Base-by-base conservation (phyloP, 2,113 vertebrate genomes). In the Ochotona curzoniae region DNA sequence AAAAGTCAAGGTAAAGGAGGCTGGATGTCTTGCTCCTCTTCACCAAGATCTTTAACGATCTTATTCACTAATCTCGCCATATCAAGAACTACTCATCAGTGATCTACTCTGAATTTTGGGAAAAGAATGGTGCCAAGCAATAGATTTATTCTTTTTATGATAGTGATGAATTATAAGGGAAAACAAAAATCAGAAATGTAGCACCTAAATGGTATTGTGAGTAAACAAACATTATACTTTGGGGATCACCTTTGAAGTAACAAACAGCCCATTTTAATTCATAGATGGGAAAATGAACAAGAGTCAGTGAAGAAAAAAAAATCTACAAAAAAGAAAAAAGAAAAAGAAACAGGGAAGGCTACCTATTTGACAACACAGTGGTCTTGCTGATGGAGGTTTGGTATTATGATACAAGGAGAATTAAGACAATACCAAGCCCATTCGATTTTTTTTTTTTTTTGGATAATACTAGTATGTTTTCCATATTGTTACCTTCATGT, bases 1-100 rank as follows among this genome's bases (percentile, higher is more conserved):
- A 35, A 96, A 95, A 71, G 49, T 84, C 15, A 78, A 14, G 57
- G 9, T 91, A 28, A 61, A 17, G 67, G 35, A 93, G 7, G 30
- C 28, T 78, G 51, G 93, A 3, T 74, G 63, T 23, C 63, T 82
- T 71, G 7, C 8, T 63, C 11, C 12, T 30, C 20, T 44, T 89
- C 14, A 66, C 14, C 14, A 78, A 75, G 2, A 80, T 80, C n/a
- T 92, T 90, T 69, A 71, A 82, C 20, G 82, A 87, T 79, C 13
- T 67, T 61, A 88, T 61, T 73, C 75, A 86, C 23, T 75, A 74
- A 87, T 86, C 20, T 83, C 25, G 12, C 12, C 8, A 35, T 32
- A 90, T 73, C 47, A 78, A 70, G 94, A 93, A 80, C 18, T 26
- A 73, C 30, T 79, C 32, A 69, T 13, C 8, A n/a, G 15, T 70